Evolutionary conservation across 2,888 invertebrate species (phyloP).

Genomic region (Calliphora vomitoria): DNA sequence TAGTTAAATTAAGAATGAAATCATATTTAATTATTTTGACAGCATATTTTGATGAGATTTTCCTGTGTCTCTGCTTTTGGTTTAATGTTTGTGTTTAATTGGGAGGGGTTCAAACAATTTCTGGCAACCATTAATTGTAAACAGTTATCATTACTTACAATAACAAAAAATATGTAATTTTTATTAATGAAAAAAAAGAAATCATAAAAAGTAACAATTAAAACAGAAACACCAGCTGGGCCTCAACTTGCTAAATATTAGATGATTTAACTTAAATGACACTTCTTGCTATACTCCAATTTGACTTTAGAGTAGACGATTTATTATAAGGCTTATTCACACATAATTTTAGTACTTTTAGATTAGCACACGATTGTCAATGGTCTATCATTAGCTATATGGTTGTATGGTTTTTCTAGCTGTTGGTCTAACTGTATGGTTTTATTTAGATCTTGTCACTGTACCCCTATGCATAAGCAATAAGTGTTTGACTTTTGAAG

Average conservation of each 20-base stretch:
- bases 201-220: constrained; percentile 47
- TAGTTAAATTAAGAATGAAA: constrained; percentile 48
- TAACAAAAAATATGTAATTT: constrained; percentile 27
- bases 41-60: constrained; percentile 70
- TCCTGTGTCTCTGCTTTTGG: constrained; percentile 47
- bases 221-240: constrained; percentile 24
- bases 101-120: constrained; percentile 24
- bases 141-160: constrained; percentile 32
- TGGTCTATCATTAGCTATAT: neutral
- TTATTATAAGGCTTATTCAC: neutral
- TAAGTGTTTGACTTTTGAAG: constrained; percentile 40
- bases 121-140: constrained; percentile 45
- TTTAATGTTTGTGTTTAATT: neutral
- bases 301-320: neutral
- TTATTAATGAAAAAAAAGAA: constrained; percentile 20
- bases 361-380: neutral
- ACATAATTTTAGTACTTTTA: neutral
- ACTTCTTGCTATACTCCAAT: neutral
- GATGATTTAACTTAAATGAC: too few species aligned
- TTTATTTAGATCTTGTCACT: neutral
- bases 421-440: neutral
- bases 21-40: constrained; percentile 73
- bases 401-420: neutral
- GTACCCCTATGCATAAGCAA: constrained; percentile 31
- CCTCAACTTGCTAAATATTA: neutral